A percentile compares a stretch with the other conserved stretches of the same genome.
Evolutionary conservation across 2,797 vertebrate genomes (phyloP).

Genomic region (Rhinella marina): DNA sequence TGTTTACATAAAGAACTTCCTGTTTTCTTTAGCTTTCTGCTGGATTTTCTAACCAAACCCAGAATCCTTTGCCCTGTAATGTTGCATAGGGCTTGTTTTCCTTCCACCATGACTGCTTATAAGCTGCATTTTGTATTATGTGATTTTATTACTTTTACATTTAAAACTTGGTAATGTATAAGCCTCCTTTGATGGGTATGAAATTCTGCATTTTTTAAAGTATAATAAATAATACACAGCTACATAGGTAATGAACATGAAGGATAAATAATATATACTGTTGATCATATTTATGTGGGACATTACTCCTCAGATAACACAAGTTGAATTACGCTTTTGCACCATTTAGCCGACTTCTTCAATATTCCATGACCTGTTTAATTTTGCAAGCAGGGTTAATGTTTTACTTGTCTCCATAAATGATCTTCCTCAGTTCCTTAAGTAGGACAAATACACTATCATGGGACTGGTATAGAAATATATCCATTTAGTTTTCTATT

Average conservation of each 20-base stretch:
- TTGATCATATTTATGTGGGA: conserved; percentile 10
- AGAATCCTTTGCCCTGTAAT: too few relatives aligned
- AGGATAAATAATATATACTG: conserved; percentile 22
- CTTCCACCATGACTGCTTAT: too few relatives aligned
- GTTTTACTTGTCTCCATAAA: conserved; percentile 36
- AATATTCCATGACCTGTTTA: conserved; percentile 40
- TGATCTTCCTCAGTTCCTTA: conserved; percentile 27
- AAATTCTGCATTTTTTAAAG: conserved; percentile 2
- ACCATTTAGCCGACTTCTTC: background rate
- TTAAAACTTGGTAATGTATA: background rate
- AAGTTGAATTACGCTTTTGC: background rate
- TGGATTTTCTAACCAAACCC: too few relatives aligned
- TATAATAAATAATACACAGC: background rate
- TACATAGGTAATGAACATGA: background rate
- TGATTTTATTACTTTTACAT: background rate
- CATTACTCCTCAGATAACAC: background rate
- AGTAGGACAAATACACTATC: conserved; percentile 27
- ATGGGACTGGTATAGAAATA: background rate
- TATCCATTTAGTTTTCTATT: conserved; percentile 10
- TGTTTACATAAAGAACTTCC: too few relatives aligned
- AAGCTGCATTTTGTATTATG: too few relatives aligned
- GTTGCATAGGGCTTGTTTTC: too few relatives aligned
- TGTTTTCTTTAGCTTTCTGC: too few relatives aligned
- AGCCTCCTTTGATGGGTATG: background rate
- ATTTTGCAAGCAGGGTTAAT: conserved; percentile 17